Evolutionary conservation across 2,888 invertebrate species (phyloP).

Genomic region (Microctonus aethiopoides): DNA sequence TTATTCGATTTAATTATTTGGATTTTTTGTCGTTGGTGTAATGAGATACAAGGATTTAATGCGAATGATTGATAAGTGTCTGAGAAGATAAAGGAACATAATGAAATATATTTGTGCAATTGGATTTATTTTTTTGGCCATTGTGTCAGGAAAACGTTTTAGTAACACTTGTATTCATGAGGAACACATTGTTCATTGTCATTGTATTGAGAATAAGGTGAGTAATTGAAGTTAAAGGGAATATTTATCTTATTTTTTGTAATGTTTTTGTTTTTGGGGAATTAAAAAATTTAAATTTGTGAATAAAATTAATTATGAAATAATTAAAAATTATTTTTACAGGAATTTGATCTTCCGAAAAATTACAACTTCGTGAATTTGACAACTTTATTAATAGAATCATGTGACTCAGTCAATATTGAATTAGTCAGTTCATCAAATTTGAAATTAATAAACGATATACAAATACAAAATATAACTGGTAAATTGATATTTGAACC

Average conservation of each 20-base stretch:
- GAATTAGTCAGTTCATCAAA: slow-evolving; percentile 46
- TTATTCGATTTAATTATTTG: too few relatives aligned
- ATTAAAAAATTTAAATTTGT: not conserved
- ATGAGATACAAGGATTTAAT: slow-evolving; percentile 4
- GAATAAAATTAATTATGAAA: not conserved
- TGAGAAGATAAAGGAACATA: slow-evolving; percentile 7
- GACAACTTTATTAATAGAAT: slow-evolving; percentile 46
- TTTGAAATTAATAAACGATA: slow-evolving; percentile 42
- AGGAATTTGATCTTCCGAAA: slow-evolving; percentile 51
- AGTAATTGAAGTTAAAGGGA: slow-evolving; percentile 1
- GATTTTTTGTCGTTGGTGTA: not conserved
- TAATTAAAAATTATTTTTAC: slow-evolving; percentile 29
- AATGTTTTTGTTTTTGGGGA: too few relatives aligned
- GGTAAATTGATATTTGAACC: slow-evolving; percentile 44
- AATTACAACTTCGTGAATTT: slow-evolving; percentile 47
- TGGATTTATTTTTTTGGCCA: slow-evolving; percentile 14
- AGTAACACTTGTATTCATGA: slow-evolving; percentile 44
- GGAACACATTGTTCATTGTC: slow-evolving; percentile 43
- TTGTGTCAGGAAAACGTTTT: slow-evolving; percentile 36
- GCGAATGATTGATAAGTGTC: not conserved
- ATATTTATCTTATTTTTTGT: too few relatives aligned
- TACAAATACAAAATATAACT: slow-evolving; percentile 52
- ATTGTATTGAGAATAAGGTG: slow-evolving; percentile 51
- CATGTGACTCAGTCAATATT: slow-evolving; percentile 47
- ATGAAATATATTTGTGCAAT: slow-evolving; percentile 34